Evolutionary conservation across 2,888 invertebrate species (phyloP).

Genomic region (Macrophya alboannulata): DNA sequence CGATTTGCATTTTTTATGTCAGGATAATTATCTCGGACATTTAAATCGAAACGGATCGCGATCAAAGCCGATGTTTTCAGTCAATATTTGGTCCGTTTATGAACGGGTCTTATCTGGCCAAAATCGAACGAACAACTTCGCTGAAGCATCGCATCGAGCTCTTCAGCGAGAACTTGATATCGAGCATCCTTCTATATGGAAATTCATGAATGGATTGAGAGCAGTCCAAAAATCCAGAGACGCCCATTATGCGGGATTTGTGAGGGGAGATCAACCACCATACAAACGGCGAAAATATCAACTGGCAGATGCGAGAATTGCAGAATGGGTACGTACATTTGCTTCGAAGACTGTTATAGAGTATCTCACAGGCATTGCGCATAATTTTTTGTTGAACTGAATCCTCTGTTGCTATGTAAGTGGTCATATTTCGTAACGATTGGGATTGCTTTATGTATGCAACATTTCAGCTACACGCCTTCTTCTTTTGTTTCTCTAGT

Average conservation of each 20-base stretch:
- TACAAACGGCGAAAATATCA: conserved; percentile 51
- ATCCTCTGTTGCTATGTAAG: background rate
- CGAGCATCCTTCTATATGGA: conserved; percentile 54
- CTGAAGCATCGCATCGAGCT: conserved; percentile 58
- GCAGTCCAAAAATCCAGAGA: conserved; percentile 39
- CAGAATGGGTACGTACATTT: conserved; percentile 21
- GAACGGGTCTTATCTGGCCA: conserved; percentile 52
- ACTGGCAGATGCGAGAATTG: conserved; percentile 40
- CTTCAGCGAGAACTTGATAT: conserved; percentile 57
- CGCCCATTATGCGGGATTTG: conserved; percentile 19
- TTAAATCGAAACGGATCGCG: conserved; percentile 46
- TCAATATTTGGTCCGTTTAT: conserved; percentile 56
- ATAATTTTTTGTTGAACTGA: background rate
- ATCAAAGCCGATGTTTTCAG: conserved; percentile 43
- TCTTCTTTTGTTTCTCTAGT: conserved; percentile 26
- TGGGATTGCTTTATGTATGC: no score
- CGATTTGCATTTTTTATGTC: background rate
- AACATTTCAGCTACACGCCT: conserved; percentile 52
- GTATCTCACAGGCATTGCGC: conserved; percentile 46
- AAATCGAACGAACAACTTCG: conserved; percentile 58
- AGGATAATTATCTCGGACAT: conserved; percentile 44
- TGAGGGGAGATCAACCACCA: conserved; percentile 37
- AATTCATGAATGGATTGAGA: conserved; percentile 49
- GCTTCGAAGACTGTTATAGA: conserved; percentile 32
- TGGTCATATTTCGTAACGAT: no score